These are phyloP conservation scores for Cyanistes caeruleus DNA, from an alignment of 2,113 vertebrate species.

Conservation along the genomic window DNA sequence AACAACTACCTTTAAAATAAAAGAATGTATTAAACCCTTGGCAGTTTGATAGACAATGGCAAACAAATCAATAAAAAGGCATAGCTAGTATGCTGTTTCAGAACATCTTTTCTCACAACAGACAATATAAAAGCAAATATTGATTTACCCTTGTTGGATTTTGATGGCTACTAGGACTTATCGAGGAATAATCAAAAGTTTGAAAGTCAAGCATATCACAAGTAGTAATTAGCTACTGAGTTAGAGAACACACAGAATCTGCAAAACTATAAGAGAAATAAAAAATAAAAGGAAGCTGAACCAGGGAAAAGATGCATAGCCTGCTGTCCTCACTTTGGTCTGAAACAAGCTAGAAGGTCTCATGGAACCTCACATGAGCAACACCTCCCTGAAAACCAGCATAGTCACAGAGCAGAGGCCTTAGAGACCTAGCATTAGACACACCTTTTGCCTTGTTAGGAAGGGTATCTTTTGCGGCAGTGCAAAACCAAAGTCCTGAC, in stretches of 20 bases:
- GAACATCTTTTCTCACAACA: not conserved
- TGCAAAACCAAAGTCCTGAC: not conserved
- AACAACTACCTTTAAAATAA: conserved; percentile 2
- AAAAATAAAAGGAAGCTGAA: not conserved
- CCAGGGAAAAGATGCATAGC: not conserved
- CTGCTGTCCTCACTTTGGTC: not conserved
- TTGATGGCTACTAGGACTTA: not conserved
- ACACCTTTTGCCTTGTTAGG: not conserved
- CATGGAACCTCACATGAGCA: not conserved
- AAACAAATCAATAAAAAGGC: conserved; percentile 28
- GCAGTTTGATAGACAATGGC: conserved; percentile 5
- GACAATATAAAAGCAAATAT: conserved; percentile 33
- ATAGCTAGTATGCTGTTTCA: not conserved
- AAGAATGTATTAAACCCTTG: not conserved
- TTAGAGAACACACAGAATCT: not conserved
- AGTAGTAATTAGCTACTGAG: not conserved
- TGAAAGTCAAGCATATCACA: not conserved
- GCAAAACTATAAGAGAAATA: not conserved
- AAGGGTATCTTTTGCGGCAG: not conserved
- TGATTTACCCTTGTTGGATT: conserved; percentile 19
- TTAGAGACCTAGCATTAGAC: not conserved
- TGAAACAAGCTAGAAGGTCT: not conserved
- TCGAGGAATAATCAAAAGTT: not conserved
- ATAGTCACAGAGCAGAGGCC: not conserved
- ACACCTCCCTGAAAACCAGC: not conserved